Evolutionary conservation across 2,113 vertebrate genomes (phyloP).

Genomic region (Sminthopsis crassicaudata): DNA sequence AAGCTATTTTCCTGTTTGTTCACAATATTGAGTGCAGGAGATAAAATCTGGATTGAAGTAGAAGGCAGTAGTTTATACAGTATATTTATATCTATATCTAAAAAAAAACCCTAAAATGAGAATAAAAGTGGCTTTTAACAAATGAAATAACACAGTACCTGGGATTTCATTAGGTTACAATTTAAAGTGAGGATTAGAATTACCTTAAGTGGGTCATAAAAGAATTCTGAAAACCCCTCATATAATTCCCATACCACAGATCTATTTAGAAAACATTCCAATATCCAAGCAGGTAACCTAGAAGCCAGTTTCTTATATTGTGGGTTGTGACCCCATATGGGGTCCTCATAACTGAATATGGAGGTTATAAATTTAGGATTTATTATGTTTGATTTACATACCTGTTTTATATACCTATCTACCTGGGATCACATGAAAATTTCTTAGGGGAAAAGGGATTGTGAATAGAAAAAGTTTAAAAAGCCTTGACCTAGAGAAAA

Average conservation of each 20-base stretch:
- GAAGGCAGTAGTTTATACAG: background rate
- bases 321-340: too few relatives aligned
- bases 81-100: background rate
- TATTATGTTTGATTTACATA: too few relatives aligned
- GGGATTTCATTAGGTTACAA: background rate
- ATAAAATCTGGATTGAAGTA: conserved; percentile 11
- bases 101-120: background rate
- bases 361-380: too few relatives aligned
- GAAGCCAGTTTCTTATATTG: background rate
- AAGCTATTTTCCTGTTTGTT: background rate
- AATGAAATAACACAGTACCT: background rate
- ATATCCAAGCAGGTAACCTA: background rate
- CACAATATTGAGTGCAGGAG: background rate
- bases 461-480: too few relatives aligned
- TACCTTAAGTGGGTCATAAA: background rate
- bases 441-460: too few relatives aligned
- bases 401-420: too few relatives aligned
- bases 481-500: background rate
- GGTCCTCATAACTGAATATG: too few relatives aligned
- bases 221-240: background rate
- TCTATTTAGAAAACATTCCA: background rate
- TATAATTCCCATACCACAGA: accelerated
- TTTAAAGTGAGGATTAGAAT: background rate
- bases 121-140: background rate
- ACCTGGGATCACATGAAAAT: too few relatives aligned